These are phyloP conservation scores for Belonocnema kinseyi DNA, from an alignment of 1,140 invertebrate species.

Conservation along the genomic window DNA sequence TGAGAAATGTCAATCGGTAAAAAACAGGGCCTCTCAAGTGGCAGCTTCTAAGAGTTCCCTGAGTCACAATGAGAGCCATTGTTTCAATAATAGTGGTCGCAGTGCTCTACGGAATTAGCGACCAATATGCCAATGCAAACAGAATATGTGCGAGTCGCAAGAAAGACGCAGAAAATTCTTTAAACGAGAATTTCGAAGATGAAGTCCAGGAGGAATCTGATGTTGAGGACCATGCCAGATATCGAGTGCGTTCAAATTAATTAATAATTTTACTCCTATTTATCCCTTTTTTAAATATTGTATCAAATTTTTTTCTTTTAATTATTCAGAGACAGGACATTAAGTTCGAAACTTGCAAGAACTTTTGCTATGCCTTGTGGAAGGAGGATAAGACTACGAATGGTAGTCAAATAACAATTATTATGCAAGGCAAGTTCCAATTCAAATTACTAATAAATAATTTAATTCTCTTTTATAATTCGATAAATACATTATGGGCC, in stretches of 20 bases:
- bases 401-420: constrained; percentile 69
- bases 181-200: constrained; percentile 52
- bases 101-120: constrained; percentile 38
- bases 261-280: not conserved
- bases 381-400: constrained; percentile 66
- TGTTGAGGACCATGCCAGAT: constrained; percentile 55
- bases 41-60: constrained; percentile 50
- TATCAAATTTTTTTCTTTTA: not conserved
- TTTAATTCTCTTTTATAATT: not conserved
- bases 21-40: constrained; percentile 47
- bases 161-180: constrained; percentile 58
- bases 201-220: constrained; percentile 54
- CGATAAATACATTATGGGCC: too few relatives aligned
- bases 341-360: constrained; percentile 61
- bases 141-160: constrained; percentile 63
- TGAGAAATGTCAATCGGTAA: constrained; percentile 59
- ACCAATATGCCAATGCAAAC: constrained; percentile 55
- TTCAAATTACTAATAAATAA: not conserved
- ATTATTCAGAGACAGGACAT: constrained; percentile 56
- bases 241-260: constrained; percentile 36
- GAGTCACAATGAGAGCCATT: constrained; percentile 63
- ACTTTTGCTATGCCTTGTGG: constrained; percentile 72
- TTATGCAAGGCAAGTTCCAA: constrained; percentile 63
- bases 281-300: constrained; percentile 32
- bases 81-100: constrained; percentile 55